phyloP scores from a whole-genome alignment of 2,113 vertebrate species.

The Sturnira hondurensis region DNA sequence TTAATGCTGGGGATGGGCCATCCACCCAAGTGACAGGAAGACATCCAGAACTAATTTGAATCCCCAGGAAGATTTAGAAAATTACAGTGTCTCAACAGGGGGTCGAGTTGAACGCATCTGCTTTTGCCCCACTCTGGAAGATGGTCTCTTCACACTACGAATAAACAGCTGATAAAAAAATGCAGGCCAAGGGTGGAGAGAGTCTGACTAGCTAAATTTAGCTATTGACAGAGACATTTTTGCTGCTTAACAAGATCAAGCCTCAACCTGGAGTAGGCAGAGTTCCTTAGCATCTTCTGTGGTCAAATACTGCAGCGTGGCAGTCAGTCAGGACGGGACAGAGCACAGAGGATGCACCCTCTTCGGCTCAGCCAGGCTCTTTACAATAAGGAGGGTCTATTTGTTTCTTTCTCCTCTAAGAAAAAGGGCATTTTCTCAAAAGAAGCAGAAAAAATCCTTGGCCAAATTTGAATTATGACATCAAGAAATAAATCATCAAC shows the following conservation, averaged over 20 bases:
- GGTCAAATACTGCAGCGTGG: conserved; percentile 6
- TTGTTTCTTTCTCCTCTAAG: neutral
- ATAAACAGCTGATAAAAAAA: conserved; percentile 41
- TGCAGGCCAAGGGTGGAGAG: neutral
- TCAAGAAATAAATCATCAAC: conserved; percentile 4
- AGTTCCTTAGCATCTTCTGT: neutral
- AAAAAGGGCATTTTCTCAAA: neutral
- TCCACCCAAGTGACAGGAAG: conserved; percentile 53
- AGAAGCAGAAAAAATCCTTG: neutral
- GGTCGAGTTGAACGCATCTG: conserved; percentile 22
- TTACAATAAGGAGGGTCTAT: neutral
- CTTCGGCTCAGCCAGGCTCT: neutral
- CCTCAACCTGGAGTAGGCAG: conserved; percentile 7
- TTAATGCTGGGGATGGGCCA: conserved; percentile 1
- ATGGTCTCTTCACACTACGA: conserved; percentile 39
- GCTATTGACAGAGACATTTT: conserved; percentile 29
- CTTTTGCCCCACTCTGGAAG: conserved; percentile 35
- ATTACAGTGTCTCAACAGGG: neutral
- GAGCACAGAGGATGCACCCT: neutral
- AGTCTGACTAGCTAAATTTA: conserved; percentile 44
- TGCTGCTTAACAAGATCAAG: conserved; percentile 25
- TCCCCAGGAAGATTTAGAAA: conserved; percentile 51
- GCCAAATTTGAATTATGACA: neutral
- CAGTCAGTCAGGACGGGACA: neutral
- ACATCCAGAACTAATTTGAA: conserved; percentile 54